These are phyloP conservation scores for Leucoraja erinaceus DNA, from an alignment of 2,113 vertebrate genomes.

Conservation along the genomic window DNA sequence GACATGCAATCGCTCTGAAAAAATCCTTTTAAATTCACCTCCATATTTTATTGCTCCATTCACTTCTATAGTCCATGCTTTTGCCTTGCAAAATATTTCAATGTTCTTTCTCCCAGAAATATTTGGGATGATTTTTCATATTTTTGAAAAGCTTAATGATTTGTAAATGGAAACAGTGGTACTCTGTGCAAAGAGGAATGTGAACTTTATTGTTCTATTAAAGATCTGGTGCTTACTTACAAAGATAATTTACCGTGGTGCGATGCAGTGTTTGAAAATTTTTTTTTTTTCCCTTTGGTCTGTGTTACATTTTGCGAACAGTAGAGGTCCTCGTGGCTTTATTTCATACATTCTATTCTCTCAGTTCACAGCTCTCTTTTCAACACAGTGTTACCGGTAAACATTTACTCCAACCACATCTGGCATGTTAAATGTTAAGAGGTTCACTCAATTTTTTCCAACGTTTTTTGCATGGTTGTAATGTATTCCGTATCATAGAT, in stretches of 20 bases:
- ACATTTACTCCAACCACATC: background rate
- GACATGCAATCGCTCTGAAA: no score
- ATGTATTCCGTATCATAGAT: no score
- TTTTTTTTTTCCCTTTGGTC: background rate
- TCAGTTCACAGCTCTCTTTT: background rate
- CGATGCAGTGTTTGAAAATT: background rate
- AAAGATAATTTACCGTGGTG: background rate
- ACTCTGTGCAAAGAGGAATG: background rate
- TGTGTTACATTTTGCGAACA: conserved; percentile 47
- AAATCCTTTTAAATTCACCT: no score
- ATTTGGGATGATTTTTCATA: background rate
- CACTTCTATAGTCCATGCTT: background rate
- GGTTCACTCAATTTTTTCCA: no score
- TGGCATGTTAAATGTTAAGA: no score
- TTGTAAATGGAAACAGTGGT: background rate
- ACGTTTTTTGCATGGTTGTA: no score
- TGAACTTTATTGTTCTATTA: background rate
- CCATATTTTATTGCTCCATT: background rate
- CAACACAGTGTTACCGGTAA: background rate
- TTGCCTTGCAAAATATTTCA: background rate
- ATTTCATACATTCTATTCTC: conserved; percentile 42
- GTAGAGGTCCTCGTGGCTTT: conserved; percentile 60
- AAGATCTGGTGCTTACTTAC: background rate
- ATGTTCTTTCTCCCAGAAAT: background rate
- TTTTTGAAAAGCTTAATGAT: background rate